Base-by-base conservation (phyloP, 2,888 invertebrate species). In the Alcis repandata region DNA sequence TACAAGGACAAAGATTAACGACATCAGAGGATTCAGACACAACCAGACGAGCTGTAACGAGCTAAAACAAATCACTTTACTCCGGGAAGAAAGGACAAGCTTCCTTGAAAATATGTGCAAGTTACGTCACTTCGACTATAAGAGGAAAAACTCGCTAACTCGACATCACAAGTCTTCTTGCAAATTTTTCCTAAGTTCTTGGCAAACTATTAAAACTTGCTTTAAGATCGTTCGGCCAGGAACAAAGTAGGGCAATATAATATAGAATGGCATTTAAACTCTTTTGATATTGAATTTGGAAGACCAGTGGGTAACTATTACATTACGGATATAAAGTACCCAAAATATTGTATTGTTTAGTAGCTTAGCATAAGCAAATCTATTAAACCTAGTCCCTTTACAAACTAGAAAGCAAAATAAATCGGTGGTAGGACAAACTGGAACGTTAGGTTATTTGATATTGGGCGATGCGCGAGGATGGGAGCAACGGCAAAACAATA, bases 181-280 rank as follows among this genome's bases (percentile, higher is more conserved):
- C 62, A 68, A 59, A 60, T 72, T 68, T 68, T 62, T 67, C 45
- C 45, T 41, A 62, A 56, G 58, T 62, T 60, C 59, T 48, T 57
- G 19, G 43, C 41, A 64, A 70, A 67, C 68, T 72, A 63, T 65
- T 63, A 59, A 56, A 69, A 70, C 59, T 69, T 57, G 66, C 63
- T 46, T 58, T 17, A 57, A 63, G 51, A 63, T 61, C 57, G 49
- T 15, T 38, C 17, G 36, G 43, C 36, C 59, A 65, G 20, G n/a
- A 19, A 40, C 38, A 32, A 57, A 56, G 46, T 63, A 59, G 33
- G 46, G 57, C 59, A 57, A 27, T 51, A 58, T 56, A 57, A 64
- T 48, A 62, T 53, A 60, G 38, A 19, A 32, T 13, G n/a, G n/a
- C n/a, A 51, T 49, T 43, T 48, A 15, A 59, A 53, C 40, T 27